Percentiles rank a stretch among this genome's conserved stretches.
These are phyloP conservation scores for Brachynemurus nebulosus DNA, from an alignment of 2,888 invertebrate species.

Conservation along the genomic window DNA sequence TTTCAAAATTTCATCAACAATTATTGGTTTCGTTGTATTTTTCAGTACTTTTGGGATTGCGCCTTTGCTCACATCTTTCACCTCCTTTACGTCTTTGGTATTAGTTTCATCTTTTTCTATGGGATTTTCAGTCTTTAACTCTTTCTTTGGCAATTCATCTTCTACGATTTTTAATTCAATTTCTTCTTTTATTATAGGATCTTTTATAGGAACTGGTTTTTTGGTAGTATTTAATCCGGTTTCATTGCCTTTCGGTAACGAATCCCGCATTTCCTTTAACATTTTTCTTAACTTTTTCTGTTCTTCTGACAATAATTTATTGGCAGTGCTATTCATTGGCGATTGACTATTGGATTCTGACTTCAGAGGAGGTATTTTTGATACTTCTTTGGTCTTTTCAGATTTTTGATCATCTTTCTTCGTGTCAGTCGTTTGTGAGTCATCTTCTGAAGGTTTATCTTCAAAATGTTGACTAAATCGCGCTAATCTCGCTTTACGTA, in stretches of 20 bases:
- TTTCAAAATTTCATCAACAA: slow-evolving; percentile 20
- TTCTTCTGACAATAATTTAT: slow-evolving; percentile 28
- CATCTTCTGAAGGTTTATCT: not conserved
- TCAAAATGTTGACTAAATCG: slow-evolving; percentile 23
- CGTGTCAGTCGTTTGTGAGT: slow-evolving; percentile 7
- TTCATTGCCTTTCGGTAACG: slow-evolving; percentile 43
- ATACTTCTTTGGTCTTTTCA: not conserved
- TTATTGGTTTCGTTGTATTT: slow-evolving; percentile 9
- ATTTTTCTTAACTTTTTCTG: slow-evolving; percentile 51
- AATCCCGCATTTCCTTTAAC: slow-evolving; percentile 65
- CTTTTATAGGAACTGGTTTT: slow-evolving; percentile 10
- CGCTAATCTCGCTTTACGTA: slow-evolving; percentile 28
- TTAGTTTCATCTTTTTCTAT: slow-evolving; percentile 11
- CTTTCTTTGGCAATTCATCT: too few relatives aligned
- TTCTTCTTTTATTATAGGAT: slow-evolving; percentile 21
- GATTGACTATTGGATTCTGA: slow-evolving; percentile 10
- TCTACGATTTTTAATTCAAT: slow-evolving; percentile 10
- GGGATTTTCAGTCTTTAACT: too few relatives aligned
- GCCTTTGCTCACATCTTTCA: slow-evolving; percentile 13
- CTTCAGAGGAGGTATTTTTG: not conserved
- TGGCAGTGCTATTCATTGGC: slow-evolving; percentile 26
- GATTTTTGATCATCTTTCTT: too few relatives aligned
- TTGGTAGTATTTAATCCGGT: not conserved
- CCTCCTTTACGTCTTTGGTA: slow-evolving; percentile 6
- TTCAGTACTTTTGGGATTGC: slow-evolving; percentile 12